Conservation (phyloP, 1,140 invertebrate genomes). For the Brachionus angularis region DNA sequence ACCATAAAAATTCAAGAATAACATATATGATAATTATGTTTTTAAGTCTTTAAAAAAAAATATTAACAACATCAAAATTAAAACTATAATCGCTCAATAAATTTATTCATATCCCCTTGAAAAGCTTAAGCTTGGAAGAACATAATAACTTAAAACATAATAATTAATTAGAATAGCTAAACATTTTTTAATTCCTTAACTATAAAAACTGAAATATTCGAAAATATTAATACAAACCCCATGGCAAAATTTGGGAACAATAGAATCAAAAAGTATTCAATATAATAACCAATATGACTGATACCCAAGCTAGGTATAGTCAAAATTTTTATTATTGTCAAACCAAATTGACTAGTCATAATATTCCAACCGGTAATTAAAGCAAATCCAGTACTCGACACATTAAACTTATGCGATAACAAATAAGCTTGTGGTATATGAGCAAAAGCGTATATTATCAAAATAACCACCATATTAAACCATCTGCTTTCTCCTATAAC, state of each 20-base stretch:
- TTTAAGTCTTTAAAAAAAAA: too few species aligned
- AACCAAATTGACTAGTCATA: conserved; percentile 46
- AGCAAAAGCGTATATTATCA: conserved; percentile 54
- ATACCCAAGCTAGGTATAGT: conserved; percentile 50
- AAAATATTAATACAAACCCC: conserved; percentile 45
- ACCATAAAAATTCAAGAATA: too few species aligned
- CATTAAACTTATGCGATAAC: conserved; percentile 52
- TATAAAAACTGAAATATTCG: too few species aligned
- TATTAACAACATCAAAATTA: too few species aligned
- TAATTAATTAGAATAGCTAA: background rate
- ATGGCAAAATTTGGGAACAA: conserved; percentile 53
- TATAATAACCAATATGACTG: conserved; percentile 46
- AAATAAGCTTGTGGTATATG: conserved; percentile 54
- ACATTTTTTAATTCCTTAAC: conserved; percentile 46
- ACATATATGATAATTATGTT: too few species aligned
- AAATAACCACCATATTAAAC: conserved; percentile 47
- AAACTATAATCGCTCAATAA: too few species aligned
- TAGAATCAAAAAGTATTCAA: conserved; percentile 55
- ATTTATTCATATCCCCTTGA: too few species aligned
- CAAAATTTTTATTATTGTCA: conserved; percentile 50
- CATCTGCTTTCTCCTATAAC: background rate
- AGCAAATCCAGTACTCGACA: conserved; percentile 52
- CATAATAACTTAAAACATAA: background rate
- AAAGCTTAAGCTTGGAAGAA: too few species aligned
- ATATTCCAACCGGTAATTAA: conserved; percentile 47